Evolutionary conservation across 2,113 vertebrate genomes (phyloP), one percentile per base, ranked within the genome.

Genomic region (Antechinus stuartii): DNA sequence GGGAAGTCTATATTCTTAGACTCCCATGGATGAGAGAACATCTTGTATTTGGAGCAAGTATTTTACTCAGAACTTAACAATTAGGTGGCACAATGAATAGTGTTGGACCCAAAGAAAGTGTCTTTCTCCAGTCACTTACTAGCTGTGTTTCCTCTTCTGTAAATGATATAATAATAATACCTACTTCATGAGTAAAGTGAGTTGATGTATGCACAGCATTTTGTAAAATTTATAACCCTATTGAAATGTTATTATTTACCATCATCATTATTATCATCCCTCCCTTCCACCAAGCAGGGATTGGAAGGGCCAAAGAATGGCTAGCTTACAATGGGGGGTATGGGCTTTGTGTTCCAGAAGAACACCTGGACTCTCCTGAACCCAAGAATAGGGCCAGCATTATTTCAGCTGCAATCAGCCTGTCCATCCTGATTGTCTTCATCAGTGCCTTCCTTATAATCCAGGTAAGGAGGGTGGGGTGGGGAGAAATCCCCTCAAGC

Each of bases 381-480:
- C 27, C 54, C 0, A 4, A 26, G 0, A 90, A 91, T 26, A 97
- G 98, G 19, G 97, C 98, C 0, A 93, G 95, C 7, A 98, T 97
- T 0, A 95, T 89, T 0, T 93, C 98, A 46, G 97, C 49, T 56
- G 7, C 98, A 55, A 7, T 98, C 24, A 93, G 97, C 0, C 19
- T 96, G 19, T 96, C 96, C 0, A 90, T 95, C 35, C 92, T 97
- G 1, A 25, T 93, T 24, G 12, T 98, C 55, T 0, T 98, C 1
- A 6, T 16, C 0, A 24, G 95, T 0, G 91, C 96, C 2, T 0
- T 96, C 0, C 7, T 30, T 11, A 90, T 42, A 26, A 52, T 90
- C 25, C 47, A 50, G 90, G 49, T 7, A 84, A 46, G 57, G 57
- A 27, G 12, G 54, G 0, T 12, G 25, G 14, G 27, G 56, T 11